A percentile compares a stretch with the other conserved stretches of the same genome.
Conservation (phyloP, 2,888 invertebrate species). For the Lysandra bellargus region DNA sequence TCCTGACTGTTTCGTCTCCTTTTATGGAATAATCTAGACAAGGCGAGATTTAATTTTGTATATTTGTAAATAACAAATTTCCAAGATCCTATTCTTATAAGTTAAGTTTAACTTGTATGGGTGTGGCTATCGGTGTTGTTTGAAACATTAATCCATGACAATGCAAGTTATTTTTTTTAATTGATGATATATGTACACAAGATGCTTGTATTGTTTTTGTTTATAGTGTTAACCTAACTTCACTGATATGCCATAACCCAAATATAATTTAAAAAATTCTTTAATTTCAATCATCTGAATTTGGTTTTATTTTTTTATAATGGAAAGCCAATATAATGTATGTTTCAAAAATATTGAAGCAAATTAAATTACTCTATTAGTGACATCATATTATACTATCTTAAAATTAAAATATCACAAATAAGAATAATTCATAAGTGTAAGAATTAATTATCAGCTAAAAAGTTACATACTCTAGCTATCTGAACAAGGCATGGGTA, state of each 20-base stretch:
- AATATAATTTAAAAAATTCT: neutral
- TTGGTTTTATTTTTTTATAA: neutral
- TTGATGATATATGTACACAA: neutral
- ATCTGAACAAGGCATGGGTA: constrained; percentile 13
- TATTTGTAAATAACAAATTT: constrained; percentile 29
- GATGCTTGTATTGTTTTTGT: neutral
- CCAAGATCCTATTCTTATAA: constrained; percentile 9
- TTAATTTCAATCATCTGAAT: neutral
- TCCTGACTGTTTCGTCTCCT: constrained; percentile 26
- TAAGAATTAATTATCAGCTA: neutral
- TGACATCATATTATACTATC: neutral
- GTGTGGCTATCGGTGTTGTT: constrained; percentile 4
- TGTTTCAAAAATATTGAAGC: neutral
- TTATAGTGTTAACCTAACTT: neutral
- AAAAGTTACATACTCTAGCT: neutral
- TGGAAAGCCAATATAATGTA: neutral
- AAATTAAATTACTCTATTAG: neutral
- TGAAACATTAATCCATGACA: neutral
- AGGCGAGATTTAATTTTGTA: constrained; percentile 30
- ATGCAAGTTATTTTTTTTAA: neutral
- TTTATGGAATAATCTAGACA: constrained; percentile 30
- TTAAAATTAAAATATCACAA: neutral
- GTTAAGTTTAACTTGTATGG: constrained; percentile 13
- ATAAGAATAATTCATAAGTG: neutral
- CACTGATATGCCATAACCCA: neutral